Conservation (phyloP, 2,113 vertebrate genomes). For the Antechinus flavipes region DNA sequence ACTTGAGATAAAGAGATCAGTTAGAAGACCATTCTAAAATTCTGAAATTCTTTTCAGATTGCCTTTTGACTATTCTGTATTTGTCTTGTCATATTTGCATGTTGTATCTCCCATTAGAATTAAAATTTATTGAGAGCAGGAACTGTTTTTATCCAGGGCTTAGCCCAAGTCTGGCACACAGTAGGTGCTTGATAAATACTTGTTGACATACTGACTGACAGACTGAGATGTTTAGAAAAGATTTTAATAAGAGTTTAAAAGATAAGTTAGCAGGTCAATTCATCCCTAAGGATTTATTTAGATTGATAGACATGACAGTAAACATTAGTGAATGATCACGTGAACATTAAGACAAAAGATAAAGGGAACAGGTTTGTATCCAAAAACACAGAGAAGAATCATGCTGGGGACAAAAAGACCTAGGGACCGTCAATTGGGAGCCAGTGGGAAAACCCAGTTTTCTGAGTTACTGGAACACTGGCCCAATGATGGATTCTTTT, state of each 20-base stretch:
- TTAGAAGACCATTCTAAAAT: not conserved
- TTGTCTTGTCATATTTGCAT: not conserved
- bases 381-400: not conserved
- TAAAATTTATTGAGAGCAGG: not conserved
- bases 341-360: not conserved
- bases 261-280: not conserved
- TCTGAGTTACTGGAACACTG: not conserved
- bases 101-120: not conserved
- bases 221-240: not conserved
- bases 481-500: not conserved
- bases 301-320: not conserved
- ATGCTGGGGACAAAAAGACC: not conserved
- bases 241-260: not conserved
- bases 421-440: not conserved
- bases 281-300: not conserved
- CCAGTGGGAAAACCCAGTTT: not conserved
- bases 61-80: not conserved
- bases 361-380: not conserved
- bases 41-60: not conserved
- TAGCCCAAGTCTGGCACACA: not conserved
- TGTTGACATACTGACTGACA: not conserved
- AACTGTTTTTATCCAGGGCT: not conserved
- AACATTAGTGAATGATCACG: not conserved
- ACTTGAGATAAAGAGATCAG: not conserved
- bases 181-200: no score